Percentiles rank a stretch among this genome's conserved stretches.
Conservation (phyloP, 2,888 invertebrate species). For the Eremobia ochroleuca region DNA sequence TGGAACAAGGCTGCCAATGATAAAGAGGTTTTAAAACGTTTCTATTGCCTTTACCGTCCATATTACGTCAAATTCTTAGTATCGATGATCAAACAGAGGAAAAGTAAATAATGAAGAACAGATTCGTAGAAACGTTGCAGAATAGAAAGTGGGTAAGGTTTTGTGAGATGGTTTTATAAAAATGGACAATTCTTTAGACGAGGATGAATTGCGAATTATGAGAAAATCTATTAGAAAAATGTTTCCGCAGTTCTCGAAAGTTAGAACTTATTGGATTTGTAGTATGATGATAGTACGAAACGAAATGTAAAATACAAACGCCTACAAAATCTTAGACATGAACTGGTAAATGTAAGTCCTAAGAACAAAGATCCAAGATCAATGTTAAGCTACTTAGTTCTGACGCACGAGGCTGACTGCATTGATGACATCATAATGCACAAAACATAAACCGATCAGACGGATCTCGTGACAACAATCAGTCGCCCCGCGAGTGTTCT, state of each 20-base stretch:
- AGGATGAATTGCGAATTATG: background rate
- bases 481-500: background rate
- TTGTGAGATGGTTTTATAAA: slow-evolving; percentile 35
- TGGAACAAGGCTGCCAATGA: background rate
- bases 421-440: slow-evolving; percentile 50
- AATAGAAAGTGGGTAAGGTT: slow-evolving; percentile 55
- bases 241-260: background rate
- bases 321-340: background rate
- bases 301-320: background rate
- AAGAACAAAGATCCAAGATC: slow-evolving; percentile 34
- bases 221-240: background rate
- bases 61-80: slow-evolving; percentile 36
- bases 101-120: slow-evolving; percentile 27
- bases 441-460: slow-evolving; percentile 25
- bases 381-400: background rate
- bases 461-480: slow-evolving; percentile 32
- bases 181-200: background rate
- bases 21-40: slow-evolving; percentile 8
- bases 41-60: background rate
- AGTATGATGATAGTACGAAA: too few species aligned
- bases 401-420: slow-evolving; percentile 40
- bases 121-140: slow-evolving; percentile 52
- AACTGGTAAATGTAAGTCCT: background rate
- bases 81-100: slow-evolving; percentile 48
- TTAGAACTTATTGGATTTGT: background rate